Evolutionary conservation across 2,797 vertebrate genomes (phyloP).

Genomic region (Enteromius radiatus): DNA sequence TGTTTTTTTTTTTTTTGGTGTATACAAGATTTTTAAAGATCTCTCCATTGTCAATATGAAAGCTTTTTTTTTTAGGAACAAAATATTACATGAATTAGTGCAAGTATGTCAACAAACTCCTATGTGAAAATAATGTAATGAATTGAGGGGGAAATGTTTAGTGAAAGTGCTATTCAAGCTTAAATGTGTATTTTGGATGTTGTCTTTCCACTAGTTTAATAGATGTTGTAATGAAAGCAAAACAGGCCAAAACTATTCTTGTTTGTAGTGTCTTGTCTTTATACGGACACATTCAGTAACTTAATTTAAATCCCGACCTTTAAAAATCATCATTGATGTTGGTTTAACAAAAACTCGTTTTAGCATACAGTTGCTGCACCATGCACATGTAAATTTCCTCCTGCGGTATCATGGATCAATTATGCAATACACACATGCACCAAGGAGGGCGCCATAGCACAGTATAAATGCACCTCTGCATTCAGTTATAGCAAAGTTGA

Average conservation of each 20-base stretch:
- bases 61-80: not conserved
- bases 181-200: not conserved
- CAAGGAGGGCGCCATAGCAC: slow-evolving; percentile 6
- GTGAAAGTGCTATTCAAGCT: not conserved
- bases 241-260: not conserved
- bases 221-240: not conserved
- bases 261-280: not conserved
- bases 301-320: not conserved
- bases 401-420: slow-evolving; percentile 19
- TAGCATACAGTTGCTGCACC: not conserved
- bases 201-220: not conserved
- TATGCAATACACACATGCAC: not conserved
- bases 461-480: not conserved
- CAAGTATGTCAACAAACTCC: not conserved
- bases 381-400: not conserved
- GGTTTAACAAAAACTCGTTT: not conserved
- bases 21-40: not conserved
- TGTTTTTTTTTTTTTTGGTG: not conserved
- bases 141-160: not conserved
- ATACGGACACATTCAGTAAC: not conserved
- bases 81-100: not conserved
- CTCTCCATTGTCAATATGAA: not conserved
- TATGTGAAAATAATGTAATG: not conserved
- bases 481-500: not conserved
- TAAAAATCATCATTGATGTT: not conserved